Evolutionary conservation across 2,888 invertebrate species (phyloP).

Genomic region (Apoderus coryli): DNA sequence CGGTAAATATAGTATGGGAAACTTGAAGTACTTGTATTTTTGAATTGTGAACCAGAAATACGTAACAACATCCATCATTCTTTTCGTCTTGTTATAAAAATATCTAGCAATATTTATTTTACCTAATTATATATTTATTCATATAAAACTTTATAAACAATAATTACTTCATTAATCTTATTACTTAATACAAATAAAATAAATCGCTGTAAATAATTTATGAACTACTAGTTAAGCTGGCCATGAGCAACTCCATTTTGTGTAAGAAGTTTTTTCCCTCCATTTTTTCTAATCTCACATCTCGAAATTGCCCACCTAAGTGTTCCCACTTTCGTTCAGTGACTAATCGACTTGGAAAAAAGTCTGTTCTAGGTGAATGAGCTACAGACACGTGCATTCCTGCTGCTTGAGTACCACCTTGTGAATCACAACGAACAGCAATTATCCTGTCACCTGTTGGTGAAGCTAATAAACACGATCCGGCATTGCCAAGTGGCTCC

Average conservation of each 20-base stretch:
- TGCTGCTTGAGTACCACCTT: too few relatives aligned
- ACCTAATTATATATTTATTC: too few relatives aligned
- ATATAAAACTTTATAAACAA: too few relatives aligned
- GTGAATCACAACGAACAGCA: constrained; percentile 81
- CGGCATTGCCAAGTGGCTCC: constrained; percentile 84
- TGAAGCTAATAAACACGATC: constrained; percentile 79
- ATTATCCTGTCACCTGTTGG: constrained; percentile 78
- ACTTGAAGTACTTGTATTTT: too few relatives aligned
- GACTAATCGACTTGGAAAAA: constrained; percentile 74
- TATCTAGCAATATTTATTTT: too few relatives aligned
- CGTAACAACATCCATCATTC: too few relatives aligned
- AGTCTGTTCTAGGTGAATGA: constrained; percentile 76
- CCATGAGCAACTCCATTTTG: constrained; percentile 94
- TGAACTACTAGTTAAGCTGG: constrained; percentile 64
- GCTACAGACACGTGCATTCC: constrained; percentile 84
- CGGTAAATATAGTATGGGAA: too few relatives aligned
- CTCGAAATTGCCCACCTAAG: constrained; percentile 82
- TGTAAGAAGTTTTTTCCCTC: constrained; percentile 92
- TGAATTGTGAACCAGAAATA: too few relatives aligned
- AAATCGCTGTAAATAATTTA: constrained; percentile 30
- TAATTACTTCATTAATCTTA: too few relatives aligned
- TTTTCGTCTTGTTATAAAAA: too few relatives aligned
- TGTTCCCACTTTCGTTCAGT: constrained; percentile 90
- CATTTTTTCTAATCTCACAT: constrained; percentile 83
- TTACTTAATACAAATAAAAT: too few relatives aligned